Percentiles rank a stretch among this genome's conserved stretches.
Evolutionary conservation across 2,888 invertebrate genomes (phyloP).

Genomic region (Malacosoma neustria): DNA sequence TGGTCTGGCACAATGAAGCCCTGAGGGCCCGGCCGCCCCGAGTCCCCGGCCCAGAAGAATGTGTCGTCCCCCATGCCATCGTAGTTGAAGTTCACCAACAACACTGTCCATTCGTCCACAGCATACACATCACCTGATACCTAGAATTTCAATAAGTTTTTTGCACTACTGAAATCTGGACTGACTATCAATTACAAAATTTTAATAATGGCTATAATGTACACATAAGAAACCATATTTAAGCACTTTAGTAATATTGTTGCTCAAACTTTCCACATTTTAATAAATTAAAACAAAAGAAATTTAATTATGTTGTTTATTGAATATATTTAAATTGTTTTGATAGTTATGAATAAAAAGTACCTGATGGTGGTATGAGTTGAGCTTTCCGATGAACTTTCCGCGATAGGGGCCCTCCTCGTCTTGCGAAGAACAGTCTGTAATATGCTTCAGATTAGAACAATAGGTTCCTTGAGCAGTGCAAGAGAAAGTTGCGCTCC

Average conservation of each 20-base stretch:
- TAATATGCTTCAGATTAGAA: conserved; percentile 18
- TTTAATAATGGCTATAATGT: no score
- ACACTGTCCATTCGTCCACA: conserved; percentile 87
- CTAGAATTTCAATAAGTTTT: conserved; percentile 44
- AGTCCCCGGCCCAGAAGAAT: conserved; percentile 95
- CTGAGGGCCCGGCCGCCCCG: conserved; percentile 89
- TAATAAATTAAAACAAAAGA: background rate
- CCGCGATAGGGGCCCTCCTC: conserved; percentile 86
- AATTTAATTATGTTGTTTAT: background rate
- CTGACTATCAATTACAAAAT: no score
- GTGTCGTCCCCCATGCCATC: conserved; percentile 94
- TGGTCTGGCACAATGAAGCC: conserved; percentile 94
- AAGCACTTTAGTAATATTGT: background rate
- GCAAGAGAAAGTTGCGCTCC: conserved; percentile 37
- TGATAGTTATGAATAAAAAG: background rate
- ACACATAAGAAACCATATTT: background rate
- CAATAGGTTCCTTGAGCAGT: conserved; percentile 12
- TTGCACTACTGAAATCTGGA: no score
- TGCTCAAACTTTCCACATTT: background rate
- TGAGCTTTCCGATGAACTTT: conserved; percentile 87
- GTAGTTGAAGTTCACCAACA: conserved; percentile 88
- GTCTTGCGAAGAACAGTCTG: conserved; percentile 68
- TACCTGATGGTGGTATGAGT: conserved; percentile 91
- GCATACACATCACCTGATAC: conserved; percentile 93
- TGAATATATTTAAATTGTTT: no score